Evolutionary conservation across 2,797 vertebrate species (phyloP).

Genomic region (Tiaroga cobitis): DNA sequence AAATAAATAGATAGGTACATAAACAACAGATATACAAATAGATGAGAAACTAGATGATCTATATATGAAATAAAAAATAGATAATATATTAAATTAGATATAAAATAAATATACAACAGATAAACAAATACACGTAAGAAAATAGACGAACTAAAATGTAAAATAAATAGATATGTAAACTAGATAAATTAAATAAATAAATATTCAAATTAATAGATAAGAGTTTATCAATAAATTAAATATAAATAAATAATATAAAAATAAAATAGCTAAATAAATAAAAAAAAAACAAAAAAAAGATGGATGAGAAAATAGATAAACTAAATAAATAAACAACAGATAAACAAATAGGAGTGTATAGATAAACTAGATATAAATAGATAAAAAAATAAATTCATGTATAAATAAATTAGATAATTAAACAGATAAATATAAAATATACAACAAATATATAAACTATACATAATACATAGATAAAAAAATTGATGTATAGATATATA

Average conservation of each 20-base stretch:
- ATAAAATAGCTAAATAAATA: not conserved
- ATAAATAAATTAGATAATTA: too few relatives aligned
- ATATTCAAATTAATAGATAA: not conserved
- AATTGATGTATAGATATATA: too few relatives aligned
- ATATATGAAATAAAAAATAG: not conserved
- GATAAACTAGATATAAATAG: not conserved
- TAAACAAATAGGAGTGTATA: not conserved
- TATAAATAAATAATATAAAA: not conserved
- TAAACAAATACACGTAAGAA: not conserved
- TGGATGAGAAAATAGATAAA: too few relatives aligned
- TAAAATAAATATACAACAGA: not conserved
- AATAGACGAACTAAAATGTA: too few relatives aligned
- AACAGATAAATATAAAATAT: not conserved
- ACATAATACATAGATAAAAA: too few relatives aligned
- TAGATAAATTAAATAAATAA: too few relatives aligned
- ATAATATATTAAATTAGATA: not conserved
- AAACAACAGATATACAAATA: not conserved
- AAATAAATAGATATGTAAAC: too few relatives aligned
- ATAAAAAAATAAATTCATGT: too few relatives aligned
- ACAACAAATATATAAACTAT: not conserved
- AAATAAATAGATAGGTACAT: not conserved
- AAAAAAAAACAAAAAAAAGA: not conserved
- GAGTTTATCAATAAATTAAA: not conserved
- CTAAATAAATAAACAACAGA: not conserved
- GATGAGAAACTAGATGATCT: not conserved